phyloP scores from a whole-genome alignment of 2,113 vertebrate genomes.

The Dromas ardeola region DNA sequence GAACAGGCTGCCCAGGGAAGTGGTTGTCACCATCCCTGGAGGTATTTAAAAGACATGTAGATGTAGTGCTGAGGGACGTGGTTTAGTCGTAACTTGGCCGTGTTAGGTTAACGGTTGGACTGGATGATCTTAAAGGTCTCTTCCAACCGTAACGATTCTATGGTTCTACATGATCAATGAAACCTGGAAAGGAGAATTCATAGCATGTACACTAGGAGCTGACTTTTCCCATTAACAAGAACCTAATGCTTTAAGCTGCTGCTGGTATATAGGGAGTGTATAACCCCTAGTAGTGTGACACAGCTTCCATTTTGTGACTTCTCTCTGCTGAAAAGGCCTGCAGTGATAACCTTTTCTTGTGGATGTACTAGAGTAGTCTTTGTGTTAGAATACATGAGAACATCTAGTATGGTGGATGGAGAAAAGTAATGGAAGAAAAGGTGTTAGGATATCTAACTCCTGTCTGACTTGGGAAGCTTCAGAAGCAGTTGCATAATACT shows the following conservation, averaged over 20 bases:
- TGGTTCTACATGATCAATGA: background rate
- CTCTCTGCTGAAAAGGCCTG: background rate
- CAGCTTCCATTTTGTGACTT: background rate
- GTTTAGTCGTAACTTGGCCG: background rate
- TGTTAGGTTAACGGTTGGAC: background rate
- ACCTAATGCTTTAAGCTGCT: background rate
- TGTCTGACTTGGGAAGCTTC: background rate
- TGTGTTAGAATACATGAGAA: background rate
- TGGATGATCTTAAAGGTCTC: background rate
- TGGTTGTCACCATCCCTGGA: background rate
- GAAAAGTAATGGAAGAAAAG: background rate
- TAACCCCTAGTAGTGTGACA: background rate
- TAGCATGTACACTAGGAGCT: accelerated
- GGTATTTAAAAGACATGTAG: background rate
- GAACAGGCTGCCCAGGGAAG: background rate
- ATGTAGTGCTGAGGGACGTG: background rate
- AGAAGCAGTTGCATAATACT: background rate
- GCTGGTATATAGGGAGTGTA: background rate
- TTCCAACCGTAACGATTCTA: background rate
- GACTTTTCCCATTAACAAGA: background rate
- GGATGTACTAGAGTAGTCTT: background rate
- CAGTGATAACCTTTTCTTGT: background rate
- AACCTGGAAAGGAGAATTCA: background rate
- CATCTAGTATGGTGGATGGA: background rate
- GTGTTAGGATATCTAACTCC: background rate